Conservation (phyloP, 2,888 invertebrate genomes). For the Bellardia bayeri region DNA sequence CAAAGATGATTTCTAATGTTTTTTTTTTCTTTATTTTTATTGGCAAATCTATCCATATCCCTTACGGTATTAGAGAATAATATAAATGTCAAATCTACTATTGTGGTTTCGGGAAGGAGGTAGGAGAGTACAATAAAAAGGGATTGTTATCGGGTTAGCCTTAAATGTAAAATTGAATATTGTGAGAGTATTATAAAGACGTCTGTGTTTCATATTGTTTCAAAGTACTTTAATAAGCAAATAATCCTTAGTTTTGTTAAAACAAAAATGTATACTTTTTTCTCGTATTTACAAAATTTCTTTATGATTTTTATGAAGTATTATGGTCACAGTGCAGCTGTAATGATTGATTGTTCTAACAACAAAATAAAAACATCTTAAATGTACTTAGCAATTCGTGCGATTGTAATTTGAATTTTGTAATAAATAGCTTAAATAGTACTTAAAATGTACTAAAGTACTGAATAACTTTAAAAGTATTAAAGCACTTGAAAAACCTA, state of each 20-base stretch:
- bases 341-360: background rate
- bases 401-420: too few species aligned
- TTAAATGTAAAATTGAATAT: background rate
- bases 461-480: too few species aligned
- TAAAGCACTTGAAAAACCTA: too few species aligned
- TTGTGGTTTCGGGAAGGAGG: background rate
- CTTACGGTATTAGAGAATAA: conserved; percentile 13
- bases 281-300: background rate
- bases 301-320: conserved; percentile 4
- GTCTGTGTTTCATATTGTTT: background rate
- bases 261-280: background rate
- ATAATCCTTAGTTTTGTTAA: conserved; percentile 3
- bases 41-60: conserved; percentile 28
- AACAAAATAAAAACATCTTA: too few species aligned
- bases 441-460: too few species aligned
- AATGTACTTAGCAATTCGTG: too few species aligned
- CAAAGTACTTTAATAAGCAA: conserved; percentile 18
- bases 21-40: conserved; percentile 39
- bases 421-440: too few species aligned
- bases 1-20: conserved; percentile 36
- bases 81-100: conserved; percentile 8
- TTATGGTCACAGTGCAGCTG: background rate
- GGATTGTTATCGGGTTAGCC: background rate
- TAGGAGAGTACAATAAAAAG: background rate
- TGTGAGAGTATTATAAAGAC: background rate